These are phyloP conservation scores for Synanthedon andrenaeformis DNA, from an alignment of 2,888 invertebrate species.

Conservation along the genomic window DNA sequence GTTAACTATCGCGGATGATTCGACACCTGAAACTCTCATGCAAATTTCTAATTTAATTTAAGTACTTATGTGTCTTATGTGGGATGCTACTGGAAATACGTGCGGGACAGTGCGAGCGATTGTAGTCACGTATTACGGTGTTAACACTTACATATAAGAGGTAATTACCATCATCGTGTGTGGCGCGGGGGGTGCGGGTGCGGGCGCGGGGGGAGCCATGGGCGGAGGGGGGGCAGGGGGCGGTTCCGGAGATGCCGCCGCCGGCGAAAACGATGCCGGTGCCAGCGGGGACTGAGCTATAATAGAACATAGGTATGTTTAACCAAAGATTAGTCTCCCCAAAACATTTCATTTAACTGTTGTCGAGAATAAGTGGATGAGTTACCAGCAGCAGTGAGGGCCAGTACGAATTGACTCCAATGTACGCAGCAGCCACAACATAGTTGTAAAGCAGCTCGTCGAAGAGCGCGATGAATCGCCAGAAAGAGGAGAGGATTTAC, in stretches of 20 bases:
- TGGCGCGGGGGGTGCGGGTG: constrained; percentile 50
- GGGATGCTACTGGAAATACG: constrained; percentile 15
- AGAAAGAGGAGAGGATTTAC: constrained; percentile 86
- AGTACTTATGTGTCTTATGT: neutral
- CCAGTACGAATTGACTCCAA: constrained; percentile 72
- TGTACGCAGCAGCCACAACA: constrained; percentile 81
- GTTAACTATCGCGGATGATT: neutral
- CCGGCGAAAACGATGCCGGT: constrained; percentile 68
- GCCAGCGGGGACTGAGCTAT: constrained; percentile 71
- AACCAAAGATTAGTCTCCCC: neutral
- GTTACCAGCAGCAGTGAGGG: constrained; percentile 62
- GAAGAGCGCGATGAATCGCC: constrained; percentile 80
- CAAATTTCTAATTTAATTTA: neutral
- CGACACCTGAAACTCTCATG: neutral
- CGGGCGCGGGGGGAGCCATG: constrained; percentile 42
- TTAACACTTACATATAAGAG: constrained; percentile 71
- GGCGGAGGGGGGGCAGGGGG: constrained; percentile 72
- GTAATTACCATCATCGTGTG: constrained; percentile 72
- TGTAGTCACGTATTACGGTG: constrained; percentile 68
- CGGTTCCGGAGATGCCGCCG: constrained; percentile 71
- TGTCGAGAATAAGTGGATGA: neutral
- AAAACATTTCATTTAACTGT: neutral
- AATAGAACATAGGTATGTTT: constrained; percentile 6
- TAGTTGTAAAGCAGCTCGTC: constrained; percentile 78
- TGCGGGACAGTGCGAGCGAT: constrained; percentile 62